Evolutionary conservation across 1,140 invertebrate genomes (phyloP).

Genomic region (Neotoxoptera formosana): DNA sequence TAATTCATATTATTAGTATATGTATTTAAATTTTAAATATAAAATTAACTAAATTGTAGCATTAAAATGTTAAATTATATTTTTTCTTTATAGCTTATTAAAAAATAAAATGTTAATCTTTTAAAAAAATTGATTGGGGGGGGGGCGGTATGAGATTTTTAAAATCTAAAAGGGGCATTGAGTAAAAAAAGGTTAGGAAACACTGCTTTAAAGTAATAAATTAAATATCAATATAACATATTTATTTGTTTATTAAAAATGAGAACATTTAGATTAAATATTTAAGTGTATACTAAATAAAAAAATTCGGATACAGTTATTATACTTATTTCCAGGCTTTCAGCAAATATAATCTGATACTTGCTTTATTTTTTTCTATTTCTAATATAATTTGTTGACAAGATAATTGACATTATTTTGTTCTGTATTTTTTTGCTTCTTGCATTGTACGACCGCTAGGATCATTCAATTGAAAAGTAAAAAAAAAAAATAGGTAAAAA

Average conservation of each 20-base stretch:
- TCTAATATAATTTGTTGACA: background rate
- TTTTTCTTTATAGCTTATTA: no score
- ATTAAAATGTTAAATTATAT: no score
- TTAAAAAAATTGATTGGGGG: no score
- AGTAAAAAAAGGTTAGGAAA: no score
- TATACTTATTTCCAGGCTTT: background rate
- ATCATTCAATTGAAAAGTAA: background rate
- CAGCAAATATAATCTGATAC: background rate
- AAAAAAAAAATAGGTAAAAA: background rate
- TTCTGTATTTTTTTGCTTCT: background rate
- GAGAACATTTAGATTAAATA: background rate
- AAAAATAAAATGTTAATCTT: no score
- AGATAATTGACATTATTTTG: slow-evolving; percentile 7
- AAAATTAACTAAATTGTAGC: no score
- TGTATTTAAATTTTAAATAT: no score
- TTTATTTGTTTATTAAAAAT: background rate
- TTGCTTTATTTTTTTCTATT: background rate
- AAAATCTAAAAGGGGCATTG: no score
- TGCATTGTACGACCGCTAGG: background rate
- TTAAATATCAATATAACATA: background rate
- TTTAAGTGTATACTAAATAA: background rate
- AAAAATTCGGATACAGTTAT: background rate
- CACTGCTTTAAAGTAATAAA: no score
- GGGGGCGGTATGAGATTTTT: no score
- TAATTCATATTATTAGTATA: no score